A percentile compares a stretch with the other conserved stretches of the same genome.
phyloP scores from a whole-genome alignment of 2,113 vertebrate genomes.

The Tilapia sparmanii region DNA sequence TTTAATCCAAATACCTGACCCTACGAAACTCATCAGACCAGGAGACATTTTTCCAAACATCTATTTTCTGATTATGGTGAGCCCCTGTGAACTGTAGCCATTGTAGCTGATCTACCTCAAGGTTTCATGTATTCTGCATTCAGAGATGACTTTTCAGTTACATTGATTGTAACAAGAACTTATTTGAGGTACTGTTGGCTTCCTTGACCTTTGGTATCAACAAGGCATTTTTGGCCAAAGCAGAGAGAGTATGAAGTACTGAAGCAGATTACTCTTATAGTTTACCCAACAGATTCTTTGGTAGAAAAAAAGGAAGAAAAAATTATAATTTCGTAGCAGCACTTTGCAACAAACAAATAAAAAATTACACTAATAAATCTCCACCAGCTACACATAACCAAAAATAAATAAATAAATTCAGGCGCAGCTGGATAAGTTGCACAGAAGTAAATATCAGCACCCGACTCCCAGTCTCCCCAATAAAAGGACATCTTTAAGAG shows the following conservation, averaged over 20 bases:
- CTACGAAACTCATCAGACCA: not conserved
- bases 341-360: not conserved
- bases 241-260: accelerated
- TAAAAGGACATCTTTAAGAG: not conserved
- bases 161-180: not conserved
- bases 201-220: not conserved
- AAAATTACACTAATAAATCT: not conserved
- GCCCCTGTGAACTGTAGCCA: not conserved
- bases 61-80: not conserved
- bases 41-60: not conserved
- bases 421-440: not conserved
- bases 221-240: not conserved
- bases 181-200: not conserved
- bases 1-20: not conserved
- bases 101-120: not conserved
- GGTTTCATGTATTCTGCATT: not conserved
- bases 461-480: not conserved
- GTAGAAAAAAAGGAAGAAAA: not conserved
- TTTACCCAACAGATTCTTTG: not conserved
- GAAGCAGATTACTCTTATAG: not conserved
- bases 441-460: not conserved
- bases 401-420: not conserved
- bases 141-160: not conserved
- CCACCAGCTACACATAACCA: accelerated
- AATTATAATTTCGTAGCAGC: not conserved